Evolutionary conservation across 2,113 vertebrate species (phyloP), one percentile per base, ranked within the genome.

Genomic region (Dromaius novaehollandiae): DNA sequence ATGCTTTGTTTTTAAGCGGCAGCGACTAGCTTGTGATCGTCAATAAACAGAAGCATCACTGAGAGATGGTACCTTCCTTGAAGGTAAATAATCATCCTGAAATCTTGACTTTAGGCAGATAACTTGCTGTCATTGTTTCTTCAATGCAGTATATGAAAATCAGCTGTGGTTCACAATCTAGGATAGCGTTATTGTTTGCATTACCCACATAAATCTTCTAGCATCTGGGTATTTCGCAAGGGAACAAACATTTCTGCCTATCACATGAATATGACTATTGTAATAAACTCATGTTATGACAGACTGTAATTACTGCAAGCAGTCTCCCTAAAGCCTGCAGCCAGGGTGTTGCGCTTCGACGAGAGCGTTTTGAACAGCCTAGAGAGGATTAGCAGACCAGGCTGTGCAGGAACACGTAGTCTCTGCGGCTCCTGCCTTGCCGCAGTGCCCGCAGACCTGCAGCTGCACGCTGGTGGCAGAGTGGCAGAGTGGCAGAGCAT

Each of bases 211-310:
- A 95, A 93, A 95, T 96, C 89, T 91, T 78, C 91, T 69, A 77
- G 87, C 93, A 95, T 94, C 89, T 93, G 28, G n/a, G 76, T 70
- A 38, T 96, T 97, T 94, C 95, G 86, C 71, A 96, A 96, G 93
- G 60, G 73, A 91, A 26, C 87, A 95, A 93, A 91, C 91, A 95
- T 94, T 92, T 95, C 87, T 88, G 44, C 24, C 93, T 80, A 51
- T 95, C 91, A 97, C 89, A 95, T 38, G 91, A 91, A 83, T 75
- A 51, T 5, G 3, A 89, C 89, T 81, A 93, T 90, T 94, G 93
- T 93, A 95, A 97, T 95, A 90, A 97, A 81, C 68, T 63, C 68
- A 12, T 89, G 89, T 88, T 97, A 83, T 95, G 93, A 95, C 95
- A 95, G 94, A 91, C 82, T 81, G 87, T 90, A 91, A 95, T 95